Evolutionary conservation across 30 jellyfish, hydroid and myxozoan genomes (phyloP).

Genomic region (Sanderia malayensis): DNA sequence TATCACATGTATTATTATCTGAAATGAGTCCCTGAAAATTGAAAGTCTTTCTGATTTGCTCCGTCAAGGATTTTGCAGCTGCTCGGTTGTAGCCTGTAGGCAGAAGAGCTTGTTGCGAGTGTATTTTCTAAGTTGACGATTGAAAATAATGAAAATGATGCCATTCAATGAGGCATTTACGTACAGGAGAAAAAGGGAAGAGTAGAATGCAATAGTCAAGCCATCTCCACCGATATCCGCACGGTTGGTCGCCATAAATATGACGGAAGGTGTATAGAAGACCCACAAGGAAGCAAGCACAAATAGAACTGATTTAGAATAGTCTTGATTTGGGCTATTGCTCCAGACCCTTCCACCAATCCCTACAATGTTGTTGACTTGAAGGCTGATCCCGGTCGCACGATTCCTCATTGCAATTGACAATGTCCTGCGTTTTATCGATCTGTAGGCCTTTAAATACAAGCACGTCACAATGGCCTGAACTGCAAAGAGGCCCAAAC

Average conservation of each 20-base stretch:
- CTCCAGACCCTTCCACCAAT: not conserved
- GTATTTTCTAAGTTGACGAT: conserved; percentile 24
- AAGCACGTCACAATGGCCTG: not conserved
- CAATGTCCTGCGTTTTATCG: conserved; percentile 20
- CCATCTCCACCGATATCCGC: not conserved
- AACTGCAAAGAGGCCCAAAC: conserved; percentile 6
- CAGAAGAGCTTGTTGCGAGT: no score
- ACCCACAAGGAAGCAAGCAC: not conserved
- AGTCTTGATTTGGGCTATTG: not conserved
- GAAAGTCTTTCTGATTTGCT: no score
- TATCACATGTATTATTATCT: no score
- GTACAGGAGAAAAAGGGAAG: conserved; percentile 22
- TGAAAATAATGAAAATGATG: conserved; percentile 5
- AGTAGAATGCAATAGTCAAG: not conserved
- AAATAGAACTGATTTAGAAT: not conserved
- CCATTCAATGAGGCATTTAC: conserved; percentile 32
- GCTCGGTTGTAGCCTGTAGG: no score
- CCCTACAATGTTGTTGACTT: not conserved
- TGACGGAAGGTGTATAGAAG: not conserved
- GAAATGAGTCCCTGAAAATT: no score
- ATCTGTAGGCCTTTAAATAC: conserved; percentile 16
- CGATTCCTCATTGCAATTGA: conserved; percentile 4
- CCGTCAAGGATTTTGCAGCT: no score
- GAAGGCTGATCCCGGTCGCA: not conserved
- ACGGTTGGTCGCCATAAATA: not conserved